Base-by-base conservation (phyloP, 2,888 invertebrate genomes). In the Nudaria mundana region DNA sequence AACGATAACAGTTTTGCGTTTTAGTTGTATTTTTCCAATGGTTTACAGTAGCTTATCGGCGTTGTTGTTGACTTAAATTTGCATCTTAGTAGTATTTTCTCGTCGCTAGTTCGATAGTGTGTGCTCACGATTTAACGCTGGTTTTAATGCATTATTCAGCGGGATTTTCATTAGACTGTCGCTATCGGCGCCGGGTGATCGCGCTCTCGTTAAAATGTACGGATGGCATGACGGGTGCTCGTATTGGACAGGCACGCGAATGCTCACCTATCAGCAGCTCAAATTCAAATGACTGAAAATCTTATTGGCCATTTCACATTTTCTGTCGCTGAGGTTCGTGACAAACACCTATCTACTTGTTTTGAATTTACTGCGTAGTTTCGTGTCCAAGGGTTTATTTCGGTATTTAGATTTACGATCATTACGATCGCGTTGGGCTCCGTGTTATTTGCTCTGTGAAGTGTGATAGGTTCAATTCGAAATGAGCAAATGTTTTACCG, bases 91-190 rank as follows among this genome's bases (percentile, higher is more conserved):
- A 71, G 80, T 78, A 80, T 81, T 78, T 79, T 82, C 80, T 71
- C 73, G 74, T 78, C 69, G 80, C 77, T 69, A 68, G 69, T 69
- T 71, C 74, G 78, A 84, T 82, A 80, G 81, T 78, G 73, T 75
- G 79, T 81, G 81, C 82, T 82, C 87, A 87, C 86, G 87, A 85
- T 86, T 86, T 85, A 87, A 86, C 85, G 85, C 87, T 80, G 67
- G 83, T 85, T 84, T 87, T 81, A 85, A 87, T 88, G 87, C 87
- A 88, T 88, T 88, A 87, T 88, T 88, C 87, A 88, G 75, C 76
- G 74, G 78, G 75, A 84, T 85, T 88, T 88, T 87, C 87, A 88
- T 88, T 88, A 86, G 79, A 68, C 76, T 78, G 79, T 81, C 72
- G 67, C 69, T 84, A 88, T 88, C 87, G 79, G 78, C 66, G 79